These are phyloP conservation scores for Bufotes viridis DNA, from an alignment of 2,797 vertebrate species.

Conservation along the genomic window DNA sequence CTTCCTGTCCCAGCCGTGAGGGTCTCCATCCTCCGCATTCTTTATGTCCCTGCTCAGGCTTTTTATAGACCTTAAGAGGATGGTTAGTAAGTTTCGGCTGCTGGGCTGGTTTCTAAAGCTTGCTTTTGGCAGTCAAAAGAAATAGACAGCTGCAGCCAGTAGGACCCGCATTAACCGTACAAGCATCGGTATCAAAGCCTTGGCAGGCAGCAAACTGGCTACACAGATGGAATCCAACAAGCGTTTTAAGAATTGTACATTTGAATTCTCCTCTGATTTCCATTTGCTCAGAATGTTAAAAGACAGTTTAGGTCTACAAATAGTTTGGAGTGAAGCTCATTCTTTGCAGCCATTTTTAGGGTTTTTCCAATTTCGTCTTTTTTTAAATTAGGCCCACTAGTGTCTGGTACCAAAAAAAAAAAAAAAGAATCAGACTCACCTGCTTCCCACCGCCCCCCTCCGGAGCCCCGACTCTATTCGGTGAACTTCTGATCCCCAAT, in stretches of 20 bases:
- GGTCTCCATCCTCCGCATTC: constrained; percentile 53
- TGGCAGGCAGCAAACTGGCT: neutral
- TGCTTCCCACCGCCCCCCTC: too few relatives aligned
- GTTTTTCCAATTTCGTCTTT: too few relatives aligned
- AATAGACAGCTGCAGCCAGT: constrained; percentile 24
- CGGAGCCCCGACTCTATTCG: too few relatives aligned
- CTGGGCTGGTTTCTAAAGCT: neutral
- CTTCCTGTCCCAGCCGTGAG: constrained; percentile 48
- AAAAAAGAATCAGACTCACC: too few relatives aligned
- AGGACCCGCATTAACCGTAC: constrained; percentile 22
- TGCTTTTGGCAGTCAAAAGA: constrained; percentile 16
- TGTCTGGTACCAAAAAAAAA: too few relatives aligned
- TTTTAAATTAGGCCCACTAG: too few relatives aligned
- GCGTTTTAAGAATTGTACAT: neutral
- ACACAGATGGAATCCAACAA: constrained; percentile 9
- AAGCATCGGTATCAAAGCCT: constrained; percentile 13
- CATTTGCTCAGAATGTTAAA: neutral
- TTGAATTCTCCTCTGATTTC: neutral
- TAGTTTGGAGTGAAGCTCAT: neutral
- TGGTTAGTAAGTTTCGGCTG: constrained; percentile 17
- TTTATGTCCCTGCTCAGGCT: constrained; percentile 35
- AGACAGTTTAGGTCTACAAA: neutral
- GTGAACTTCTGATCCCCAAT: too few relatives aligned
- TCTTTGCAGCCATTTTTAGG: neutral
- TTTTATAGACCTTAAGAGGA: constrained; percentile 52